Conservation (phyloP, 2,888 invertebrate species). For the Watsonalla cultraria region DNA sequence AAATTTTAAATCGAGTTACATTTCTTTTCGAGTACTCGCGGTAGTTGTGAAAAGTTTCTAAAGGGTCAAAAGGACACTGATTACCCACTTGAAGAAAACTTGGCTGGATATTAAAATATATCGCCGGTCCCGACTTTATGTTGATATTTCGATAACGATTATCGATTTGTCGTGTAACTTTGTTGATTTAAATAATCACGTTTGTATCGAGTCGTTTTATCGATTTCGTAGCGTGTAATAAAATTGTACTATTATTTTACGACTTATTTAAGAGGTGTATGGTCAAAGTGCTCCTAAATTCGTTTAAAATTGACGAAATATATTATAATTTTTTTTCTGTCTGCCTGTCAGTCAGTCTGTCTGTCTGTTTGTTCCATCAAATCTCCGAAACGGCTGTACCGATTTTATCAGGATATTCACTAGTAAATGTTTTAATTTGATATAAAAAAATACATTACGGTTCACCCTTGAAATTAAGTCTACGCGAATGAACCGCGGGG, state of each 20-base stretch:
- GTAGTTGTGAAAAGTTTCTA: slow-evolving; percentile 7
- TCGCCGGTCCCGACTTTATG: slow-evolving; percentile 15
- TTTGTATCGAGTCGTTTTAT: not conserved
- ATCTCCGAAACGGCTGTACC: too few species aligned
- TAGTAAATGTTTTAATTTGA: too few species aligned
- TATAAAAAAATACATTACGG: too few species aligned
- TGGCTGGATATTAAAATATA: slow-evolving; percentile 22
- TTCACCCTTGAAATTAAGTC: too few species aligned
- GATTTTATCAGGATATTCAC: too few species aligned
- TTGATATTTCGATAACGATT: slow-evolving; percentile 17
- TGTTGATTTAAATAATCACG: slow-evolving; percentile 15
- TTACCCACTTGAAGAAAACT: slow-evolving; percentile 20
- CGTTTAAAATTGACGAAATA: too few species aligned
- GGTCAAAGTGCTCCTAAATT: not conserved
- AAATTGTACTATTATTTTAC: not conserved
- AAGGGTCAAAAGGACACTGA: slow-evolving; percentile 26
- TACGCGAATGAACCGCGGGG: too few species aligned
- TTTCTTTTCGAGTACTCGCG: slow-evolving; percentile 2
- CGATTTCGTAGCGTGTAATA: not conserved
- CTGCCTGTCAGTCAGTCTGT: too few species aligned
- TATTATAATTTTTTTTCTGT: too few species aligned
- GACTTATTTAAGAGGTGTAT: not conserved
- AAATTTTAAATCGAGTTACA: not conserved
- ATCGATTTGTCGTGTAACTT: slow-evolving; percentile 27
- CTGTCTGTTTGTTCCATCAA: too few species aligned